Percentiles rank a stretch among this genome's conserved stretches.
phyloP scores from a whole-genome alignment of 2,113 vertebrate genomes.

The Antennarius striatus region DNA sequence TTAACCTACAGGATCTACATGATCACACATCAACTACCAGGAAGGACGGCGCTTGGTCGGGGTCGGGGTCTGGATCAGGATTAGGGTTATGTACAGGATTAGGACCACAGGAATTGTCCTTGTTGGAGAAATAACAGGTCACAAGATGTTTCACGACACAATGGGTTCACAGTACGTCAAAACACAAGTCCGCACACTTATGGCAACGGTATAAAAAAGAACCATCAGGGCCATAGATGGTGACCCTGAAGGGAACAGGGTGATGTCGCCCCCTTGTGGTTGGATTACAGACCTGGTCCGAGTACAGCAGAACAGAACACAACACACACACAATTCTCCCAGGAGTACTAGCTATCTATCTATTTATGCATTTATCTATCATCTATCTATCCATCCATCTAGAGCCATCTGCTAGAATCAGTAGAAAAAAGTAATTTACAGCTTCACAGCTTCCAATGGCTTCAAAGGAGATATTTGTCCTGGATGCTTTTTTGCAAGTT shows the following conservation, averaged over 20 bases:
- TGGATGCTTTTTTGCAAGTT: constrained; percentile 55
- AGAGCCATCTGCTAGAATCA: constrained; percentile 40
- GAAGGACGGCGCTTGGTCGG: neutral
- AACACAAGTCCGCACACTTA: constrained; percentile 53
- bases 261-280: constrained; percentile 61
- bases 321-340: constrained; percentile 55
- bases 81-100: constrained; percentile 53
- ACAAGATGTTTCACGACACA: constrained; percentile 73
- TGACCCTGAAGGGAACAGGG: constrained; percentile 43
- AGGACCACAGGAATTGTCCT: constrained; percentile 40
- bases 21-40: constrained; percentile 25
- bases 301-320: constrained; percentile 48
- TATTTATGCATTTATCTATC: constrained; percentile 22
- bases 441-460: constrained; percentile 56
- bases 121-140: constrained; percentile 36
- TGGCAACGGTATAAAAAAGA: constrained; percentile 62
- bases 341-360: constrained; percentile 35
- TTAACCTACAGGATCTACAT: constrained; percentile 30
- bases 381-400: constrained; percentile 28
- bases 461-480: constrained; percentile 50
- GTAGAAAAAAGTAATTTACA: constrained; percentile 52
- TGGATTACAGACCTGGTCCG: constrained; percentile 37
- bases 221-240: constrained; percentile 1
- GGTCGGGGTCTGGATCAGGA: neutral
- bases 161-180: constrained; percentile 56